Base-by-base conservation (phyloP, 2,113 vertebrate genomes). In the Murina feae region DNA sequence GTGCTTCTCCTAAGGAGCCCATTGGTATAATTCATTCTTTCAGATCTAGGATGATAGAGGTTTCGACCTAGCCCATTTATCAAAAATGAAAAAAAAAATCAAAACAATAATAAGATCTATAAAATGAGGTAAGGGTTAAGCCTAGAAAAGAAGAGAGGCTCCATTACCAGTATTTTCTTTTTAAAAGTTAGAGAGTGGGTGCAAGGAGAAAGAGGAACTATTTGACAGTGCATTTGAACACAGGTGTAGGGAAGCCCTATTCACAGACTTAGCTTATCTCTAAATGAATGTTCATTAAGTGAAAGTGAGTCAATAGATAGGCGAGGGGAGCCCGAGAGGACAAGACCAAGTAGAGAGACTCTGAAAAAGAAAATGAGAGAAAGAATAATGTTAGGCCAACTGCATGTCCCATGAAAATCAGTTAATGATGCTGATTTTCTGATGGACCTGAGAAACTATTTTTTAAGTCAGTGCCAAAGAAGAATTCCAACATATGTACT, bases 361-460 rank as follows among this genome's bases (percentile, higher is more conserved):
- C 39, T 44, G 79, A 53, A 60, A 55, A 79, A 84, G 35, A 60
- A 47, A 86, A 87, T 44, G 9, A n/a, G 21, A 83, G 21, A n/a
- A 72, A 39, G 32, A 55, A 86, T 49, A 44, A 25, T 12, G 20
- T 32, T n/a, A 53, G 42, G n/a, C 14, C 55, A 63, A 10, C 37
- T 63, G 66, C 68, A 28, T 74, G 55, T 55, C 58, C 11, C 74
- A 17, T 51, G 63, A 79, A 88, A 94, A 74, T 65, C 60, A 95
- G 71, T 37, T 47, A 42, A 63, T 88, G 32, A 44, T 80, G 63
- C 44, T 90, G 81, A 68, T 79, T 85, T 90, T 96, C 72, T 89
- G 37, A 82, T 42, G 53, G 55, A 68, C 3, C 16, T 84, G 8
- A 7, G 14, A 91, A 93, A 84, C 37, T 65, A 37, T 32, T n/a